Base-by-base conservation (phyloP, 1,140 invertebrate genomes). In the Ericerus pela region DNA sequence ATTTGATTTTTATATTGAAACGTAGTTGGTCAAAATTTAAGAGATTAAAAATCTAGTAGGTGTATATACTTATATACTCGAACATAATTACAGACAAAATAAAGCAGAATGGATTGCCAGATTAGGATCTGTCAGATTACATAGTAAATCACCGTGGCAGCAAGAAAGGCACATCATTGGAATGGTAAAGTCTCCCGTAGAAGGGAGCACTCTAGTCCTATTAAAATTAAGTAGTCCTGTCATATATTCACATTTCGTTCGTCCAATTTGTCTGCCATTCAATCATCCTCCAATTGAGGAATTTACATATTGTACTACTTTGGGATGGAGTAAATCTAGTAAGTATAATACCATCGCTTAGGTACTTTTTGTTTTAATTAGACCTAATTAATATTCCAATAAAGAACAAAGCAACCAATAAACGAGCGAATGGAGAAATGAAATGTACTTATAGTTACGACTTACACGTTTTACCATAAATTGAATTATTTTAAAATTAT, bases 111-210 rank as follows among this genome's bases (percentile, higher is more conserved):
- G 85, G 85, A 79, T 79, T 16, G 85, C 84, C 0, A 73, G 82
- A 63, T 73, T 89, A 60, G 88, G 87, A 2, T 79, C 77, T 22
- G 78, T 88, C 0, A 75, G 89, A 22, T 71, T 90, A 30, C 76
- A 81, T 14, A 81, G 82, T 53, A 79, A 77, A 1, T 79, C 86
- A 2, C 88, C 89, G 0, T 91, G 87, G 87, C 85, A 88, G 59
- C 87, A 91, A 66, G 82, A 90, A 61, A 71, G 85, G 24, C 74
- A 85, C 54, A 84, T 93, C 16, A 74, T 88, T 1, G 88, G 88
- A 14, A 87, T 91, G 84, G 80, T 91, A 2, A 88, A 89, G 62
- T 89, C 86, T 0, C 87, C 88, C 0, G 83, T 91, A 0, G 86
- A 89, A 70, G 88, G 88, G 10, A 89, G 85, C 59, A 84, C 83